phyloP scores from a whole-genome alignment of 2,888 invertebrate species.

The Artemia sinica region DNA sequence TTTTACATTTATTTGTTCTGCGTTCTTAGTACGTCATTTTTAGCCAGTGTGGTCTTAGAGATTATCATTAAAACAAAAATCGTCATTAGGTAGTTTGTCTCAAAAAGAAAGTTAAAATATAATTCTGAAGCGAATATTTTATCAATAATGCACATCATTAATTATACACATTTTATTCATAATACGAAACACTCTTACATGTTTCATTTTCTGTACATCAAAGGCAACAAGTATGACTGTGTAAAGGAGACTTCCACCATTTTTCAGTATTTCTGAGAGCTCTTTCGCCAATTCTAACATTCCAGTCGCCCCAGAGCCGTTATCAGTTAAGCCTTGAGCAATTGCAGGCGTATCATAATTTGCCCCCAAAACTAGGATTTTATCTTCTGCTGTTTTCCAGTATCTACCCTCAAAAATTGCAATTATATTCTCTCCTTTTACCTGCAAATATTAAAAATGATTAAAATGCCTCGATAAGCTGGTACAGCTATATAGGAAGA shows the following conservation, averaged over 20 bases:
- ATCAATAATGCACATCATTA: too few relatives aligned
- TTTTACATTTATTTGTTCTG: too few relatives aligned
- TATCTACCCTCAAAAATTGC: slow-evolving; percentile 26
- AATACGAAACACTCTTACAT: slow-evolving; percentile 24
- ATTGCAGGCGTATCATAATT: slow-evolving; percentile 28
- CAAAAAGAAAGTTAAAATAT: too few relatives aligned
- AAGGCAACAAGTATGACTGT: slow-evolving; percentile 28
- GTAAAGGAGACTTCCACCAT: slow-evolving; percentile 25
- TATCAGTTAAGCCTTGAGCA: slow-evolving; percentile 27
- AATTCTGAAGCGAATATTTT: too few relatives aligned
- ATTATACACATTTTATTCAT: not conserved
- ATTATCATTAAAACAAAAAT: too few relatives aligned
- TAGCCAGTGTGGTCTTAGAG: too few relatives aligned
- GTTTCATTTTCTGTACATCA: slow-evolving; percentile 27
- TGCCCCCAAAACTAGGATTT: slow-evolving; percentile 28
- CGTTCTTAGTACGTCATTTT: too few relatives aligned
- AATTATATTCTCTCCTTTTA: slow-evolving; percentile 26
- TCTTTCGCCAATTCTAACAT: slow-evolving; percentile 27
- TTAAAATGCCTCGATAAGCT: not conserved
- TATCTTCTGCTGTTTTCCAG: slow-evolving; percentile 26
- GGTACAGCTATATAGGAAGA: too few relatives aligned
- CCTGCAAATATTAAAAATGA: slow-evolving; percentile 22
- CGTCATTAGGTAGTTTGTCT: too few relatives aligned
- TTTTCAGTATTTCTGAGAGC: slow-evolving; percentile 25
- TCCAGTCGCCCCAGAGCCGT: slow-evolving; percentile 29